Conservation (phyloP, 2,797 vertebrate genomes). For the Rhinella marina region DNA sequence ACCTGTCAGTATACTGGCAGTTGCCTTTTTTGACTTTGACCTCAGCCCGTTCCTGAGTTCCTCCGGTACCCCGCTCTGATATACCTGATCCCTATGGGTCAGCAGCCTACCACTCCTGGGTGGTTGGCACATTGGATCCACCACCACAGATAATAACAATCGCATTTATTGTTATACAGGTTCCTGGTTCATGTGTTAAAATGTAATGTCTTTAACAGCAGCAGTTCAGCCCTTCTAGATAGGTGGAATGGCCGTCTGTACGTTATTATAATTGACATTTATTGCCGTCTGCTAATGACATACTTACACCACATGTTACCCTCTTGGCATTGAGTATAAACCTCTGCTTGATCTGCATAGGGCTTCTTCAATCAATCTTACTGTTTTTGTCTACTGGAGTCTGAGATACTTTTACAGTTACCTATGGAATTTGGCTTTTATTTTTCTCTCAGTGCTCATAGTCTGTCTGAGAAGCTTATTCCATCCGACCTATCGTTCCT, state of each 20-base stretch:
- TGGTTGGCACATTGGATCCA: too few species aligned
- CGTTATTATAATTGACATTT: slow-evolving; percentile 27
- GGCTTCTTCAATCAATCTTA: slow-evolving; percentile 13
- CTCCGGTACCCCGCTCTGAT: too few species aligned
- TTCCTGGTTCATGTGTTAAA: background rate
- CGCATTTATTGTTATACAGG: background rate
- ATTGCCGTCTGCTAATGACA: slow-evolving; percentile 14
- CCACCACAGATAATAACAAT: too few species aligned
- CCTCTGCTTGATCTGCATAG: background rate
- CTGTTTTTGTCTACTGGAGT: slow-evolving; percentile 16
- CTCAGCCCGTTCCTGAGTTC: too few species aligned
- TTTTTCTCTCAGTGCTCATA: background rate
- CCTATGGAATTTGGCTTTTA: slow-evolving; percentile 37
- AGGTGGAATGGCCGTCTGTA: background rate
- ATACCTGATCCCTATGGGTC: too few species aligned
- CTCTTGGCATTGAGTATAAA: background rate
- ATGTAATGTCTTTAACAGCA: slow-evolving; percentile 19
- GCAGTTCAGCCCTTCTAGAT: background rate
- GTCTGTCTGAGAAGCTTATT: slow-evolving; percentile 23
- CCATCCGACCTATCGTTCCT: slow-evolving; percentile 41
- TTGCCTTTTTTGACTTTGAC: too few species aligned
- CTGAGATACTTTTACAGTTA: slow-evolving; percentile 21
- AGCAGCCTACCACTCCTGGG: too few species aligned
- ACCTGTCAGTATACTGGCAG: too few species aligned
- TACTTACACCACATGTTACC: background rate